phyloP scores from a whole-genome alignment of 2,797 vertebrate genomes.

The Arnoldichthys spilopterus region DNA sequence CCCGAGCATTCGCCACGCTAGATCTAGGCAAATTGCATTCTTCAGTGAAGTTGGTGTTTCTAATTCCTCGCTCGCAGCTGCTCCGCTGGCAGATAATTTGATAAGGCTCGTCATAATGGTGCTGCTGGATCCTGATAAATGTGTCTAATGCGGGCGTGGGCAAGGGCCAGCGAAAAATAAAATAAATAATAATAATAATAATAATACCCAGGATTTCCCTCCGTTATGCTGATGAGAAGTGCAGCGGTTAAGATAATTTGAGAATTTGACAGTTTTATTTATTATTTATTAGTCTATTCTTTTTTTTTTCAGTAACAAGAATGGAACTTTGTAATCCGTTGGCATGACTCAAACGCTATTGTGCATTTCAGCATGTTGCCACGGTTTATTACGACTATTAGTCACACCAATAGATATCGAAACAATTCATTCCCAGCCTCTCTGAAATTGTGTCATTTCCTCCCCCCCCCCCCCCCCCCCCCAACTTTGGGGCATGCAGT shows the following conservation, averaged over 20 bases:
- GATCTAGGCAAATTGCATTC: conserved; percentile 80
- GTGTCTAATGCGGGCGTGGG: conserved; percentile 77
- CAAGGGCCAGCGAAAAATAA: conserved; percentile 59
- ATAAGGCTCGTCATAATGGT: conserved; percentile 80
- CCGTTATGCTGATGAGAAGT: conserved; percentile 67
- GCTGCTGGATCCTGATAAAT: conserved; percentile 80
- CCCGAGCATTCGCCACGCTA: conserved; percentile 77
- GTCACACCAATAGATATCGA: conserved; percentile 50
- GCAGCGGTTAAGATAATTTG: conserved; percentile 74
- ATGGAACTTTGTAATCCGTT: conserved; percentile 42
- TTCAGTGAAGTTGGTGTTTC: conserved; percentile 73
- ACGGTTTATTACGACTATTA: conserved; percentile 57
- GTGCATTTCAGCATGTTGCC: conserved; percentile 41
- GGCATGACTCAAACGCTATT: conserved; percentile 26
- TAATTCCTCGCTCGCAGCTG: conserved; percentile 80
- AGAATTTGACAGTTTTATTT: conserved; percentile 55
- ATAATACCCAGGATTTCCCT: conserved; percentile 56
- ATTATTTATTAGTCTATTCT: conserved; percentile 1
- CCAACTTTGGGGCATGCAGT: conserved; percentile 23
- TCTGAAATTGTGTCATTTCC: conserved; percentile 37
- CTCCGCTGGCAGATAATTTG: conserved; percentile 80
- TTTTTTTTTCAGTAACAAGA: conserved; percentile 15
- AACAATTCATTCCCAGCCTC: conserved; percentile 50
- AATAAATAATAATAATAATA: neutral
- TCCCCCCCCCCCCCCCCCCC: conserved; percentile 33